A percentile compares a stretch with the other conserved stretches of the same genome.
These are phyloP conservation scores for Pangasius sanitwongsei DNA, from an alignment of 2,797 vertebrate genomes.

Conservation along the genomic window DNA sequence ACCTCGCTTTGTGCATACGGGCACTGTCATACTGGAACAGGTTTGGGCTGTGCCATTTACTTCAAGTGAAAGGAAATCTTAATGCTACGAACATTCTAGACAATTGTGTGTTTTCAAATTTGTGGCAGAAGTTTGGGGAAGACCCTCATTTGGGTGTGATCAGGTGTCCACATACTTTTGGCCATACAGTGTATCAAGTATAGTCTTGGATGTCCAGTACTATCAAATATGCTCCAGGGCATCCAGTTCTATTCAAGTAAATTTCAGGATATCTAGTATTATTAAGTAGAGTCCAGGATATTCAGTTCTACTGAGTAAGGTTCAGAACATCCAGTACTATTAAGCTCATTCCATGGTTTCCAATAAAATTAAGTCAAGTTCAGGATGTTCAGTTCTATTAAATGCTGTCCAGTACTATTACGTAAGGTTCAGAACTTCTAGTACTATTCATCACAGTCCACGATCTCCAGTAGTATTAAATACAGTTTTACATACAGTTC, in stretches of 20 bases:
- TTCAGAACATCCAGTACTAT: not conserved
- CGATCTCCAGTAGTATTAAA: not conserved
- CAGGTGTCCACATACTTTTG: not conserved
- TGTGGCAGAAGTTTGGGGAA: not conserved
- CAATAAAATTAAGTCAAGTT: not conserved
- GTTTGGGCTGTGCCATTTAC: not conserved
- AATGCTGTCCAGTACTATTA: not conserved
- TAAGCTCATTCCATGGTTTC: not conserved
- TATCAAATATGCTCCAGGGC: not conserved
- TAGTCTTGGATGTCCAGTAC: not conserved
- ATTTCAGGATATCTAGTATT: not conserved
- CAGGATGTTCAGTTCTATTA: not conserved
- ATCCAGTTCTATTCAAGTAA: not conserved
- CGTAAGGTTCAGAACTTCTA: not conserved
- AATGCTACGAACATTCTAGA: not conserved
- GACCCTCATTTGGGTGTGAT: not conserved
- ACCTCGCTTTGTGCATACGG: not conserved
- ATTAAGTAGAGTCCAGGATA: not conserved
- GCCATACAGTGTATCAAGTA: not conserved
- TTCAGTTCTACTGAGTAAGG: not conserved
- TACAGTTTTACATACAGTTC: not conserved
- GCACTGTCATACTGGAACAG: not conserved
- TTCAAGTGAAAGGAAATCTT: not conserved
- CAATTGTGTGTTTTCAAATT: not conserved
- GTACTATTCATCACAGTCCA: not conserved